Evolutionary conservation across 2,888 invertebrate genomes (phyloP), one percentile per base, ranked within the genome.

Genomic region (Hipparchia sbordonii): DNA sequence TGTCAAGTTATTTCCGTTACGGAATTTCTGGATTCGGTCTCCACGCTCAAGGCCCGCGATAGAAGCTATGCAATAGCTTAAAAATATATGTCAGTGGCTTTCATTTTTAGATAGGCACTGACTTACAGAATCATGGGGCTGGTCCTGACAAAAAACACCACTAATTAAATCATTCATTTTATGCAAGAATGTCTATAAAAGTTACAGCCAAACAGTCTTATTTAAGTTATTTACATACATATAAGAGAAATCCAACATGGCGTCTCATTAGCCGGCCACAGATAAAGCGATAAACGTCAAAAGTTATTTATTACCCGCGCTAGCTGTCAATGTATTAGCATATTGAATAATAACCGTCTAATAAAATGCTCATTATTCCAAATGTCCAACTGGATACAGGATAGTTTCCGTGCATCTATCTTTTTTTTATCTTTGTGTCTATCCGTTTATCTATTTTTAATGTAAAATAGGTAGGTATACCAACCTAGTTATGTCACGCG

Each of bases 201-300:
- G 60, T 65, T 39, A 62, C 68, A 57, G 39, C 68, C 59, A 66
- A 66, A 54, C 51, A 12, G 54, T 48, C 54, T 33, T 56, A 68
- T 62, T 67, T 23, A 62, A 39, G 33, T 65, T 52, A 51, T 52
- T 65, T 52, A 65, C n/a, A 54, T 54, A 12, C 10, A 7, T 67
- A 23, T 23, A 48, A 59, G 52, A 52, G 56, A 67, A 67, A 63
- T 51, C 13, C 56, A 75, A 72, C 71, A 75, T 75, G 83, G 83
- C 80, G 77, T 74, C 78, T 77, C 76, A 77, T 77, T 77, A 77
- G 59, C 68, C 9, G 61, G 46, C 68, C 76, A 79, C 79, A 81
- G 81, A 82, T 85, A 82, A 85, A 88, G 87, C 83, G 74, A 88
- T 87, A 81, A 88, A 84, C 72, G 87, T 87, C 86, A 77, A 77